Percentiles rank a stretch among this genome's conserved stretches.
phyloP scores from a whole-genome alignment of 2,797 vertebrate species.

The Lutjanus campechanus region DNA sequence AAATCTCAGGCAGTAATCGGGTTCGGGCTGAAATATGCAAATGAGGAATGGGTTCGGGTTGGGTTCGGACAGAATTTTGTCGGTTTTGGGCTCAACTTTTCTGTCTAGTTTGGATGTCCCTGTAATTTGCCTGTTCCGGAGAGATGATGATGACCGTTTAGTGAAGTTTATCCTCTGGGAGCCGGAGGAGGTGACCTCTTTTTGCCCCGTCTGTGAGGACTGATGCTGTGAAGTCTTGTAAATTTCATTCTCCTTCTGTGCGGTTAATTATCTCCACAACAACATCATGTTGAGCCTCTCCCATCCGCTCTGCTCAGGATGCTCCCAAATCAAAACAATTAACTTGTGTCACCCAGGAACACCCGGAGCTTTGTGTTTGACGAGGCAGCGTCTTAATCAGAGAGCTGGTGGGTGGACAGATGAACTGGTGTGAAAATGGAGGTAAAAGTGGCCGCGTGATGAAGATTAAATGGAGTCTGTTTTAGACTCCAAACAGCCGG shows the following conservation, averaged over 20 bases:
- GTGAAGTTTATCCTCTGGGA: constrained; percentile 19
- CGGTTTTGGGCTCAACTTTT: no score
- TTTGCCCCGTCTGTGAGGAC: neutral
- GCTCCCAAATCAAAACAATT: constrained; percentile 15
- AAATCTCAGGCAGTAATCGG: no score
- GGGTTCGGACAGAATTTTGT: no score
- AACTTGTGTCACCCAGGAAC: constrained; percentile 15
- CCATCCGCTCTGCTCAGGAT: constrained; percentile 14
- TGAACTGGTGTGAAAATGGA: constrained; percentile 13
- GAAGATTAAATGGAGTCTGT: constrained; percentile 41
- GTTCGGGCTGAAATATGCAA: no score
- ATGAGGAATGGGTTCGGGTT: no score
- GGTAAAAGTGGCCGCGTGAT: constrained; percentile 1
- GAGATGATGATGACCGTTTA: neutral
- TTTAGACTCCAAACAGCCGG: constrained; percentile 47
- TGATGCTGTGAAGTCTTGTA: constrained; percentile 6
- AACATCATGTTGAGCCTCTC: constrained; percentile 16
- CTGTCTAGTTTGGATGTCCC: neutral
- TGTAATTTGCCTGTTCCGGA: neutral
- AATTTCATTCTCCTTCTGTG: constrained; percentile 20
- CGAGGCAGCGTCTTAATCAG: constrained; percentile 34
- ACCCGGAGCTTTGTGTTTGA: constrained; percentile 11
- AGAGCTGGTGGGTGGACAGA: constrained; percentile 7
- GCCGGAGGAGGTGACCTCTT: neutral
- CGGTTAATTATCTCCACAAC: constrained; percentile 40